These are phyloP conservation scores for Carabus problematicus DNA, from an alignment of 2,888 invertebrate species.

Conservation along the genomic window DNA sequence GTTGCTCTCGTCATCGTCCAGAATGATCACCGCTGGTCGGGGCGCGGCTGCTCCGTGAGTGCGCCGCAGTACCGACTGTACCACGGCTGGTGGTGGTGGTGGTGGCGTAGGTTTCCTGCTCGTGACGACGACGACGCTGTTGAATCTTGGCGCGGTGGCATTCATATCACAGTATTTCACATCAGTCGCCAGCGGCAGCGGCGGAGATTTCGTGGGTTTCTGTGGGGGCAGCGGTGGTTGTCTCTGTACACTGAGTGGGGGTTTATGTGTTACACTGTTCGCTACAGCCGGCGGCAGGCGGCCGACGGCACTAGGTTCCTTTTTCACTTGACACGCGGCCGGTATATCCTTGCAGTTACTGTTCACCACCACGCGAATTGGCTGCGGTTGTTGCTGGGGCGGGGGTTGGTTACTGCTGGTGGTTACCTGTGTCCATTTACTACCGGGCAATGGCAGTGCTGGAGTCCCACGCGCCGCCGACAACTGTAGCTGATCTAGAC, in stretches of 20 bases:
- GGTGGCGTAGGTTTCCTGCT: no score
- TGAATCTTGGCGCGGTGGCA: neutral
- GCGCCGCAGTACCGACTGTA: no score
- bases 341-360: neutral
- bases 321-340: neutral
- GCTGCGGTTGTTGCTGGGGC: conserved; percentile 19
- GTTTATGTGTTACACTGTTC: conserved; percentile 46
- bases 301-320: neutral
- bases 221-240: conserved; percentile 16
- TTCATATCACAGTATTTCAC: no score
- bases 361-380: neutral
- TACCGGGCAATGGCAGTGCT: neutral
- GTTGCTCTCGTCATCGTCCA: conserved; percentile 53
- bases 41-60: conserved; percentile 25
- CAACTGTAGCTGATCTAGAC: neutral
- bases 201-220: conserved; percentile 15
- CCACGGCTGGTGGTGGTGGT: no score
- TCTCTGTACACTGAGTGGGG: conserved; percentile 34
- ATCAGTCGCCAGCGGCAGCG: no score
- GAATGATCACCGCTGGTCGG: conserved; percentile 77
- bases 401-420: conserved; percentile 6
- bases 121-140: neutral
- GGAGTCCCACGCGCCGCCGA: neutral
- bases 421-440: neutral
- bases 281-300: conserved; percentile 48